These are phyloP conservation scores for Rhorus exstirpatorius DNA, from an alignment of 2,888 invertebrate species.

Conservation along the genomic window DNA sequence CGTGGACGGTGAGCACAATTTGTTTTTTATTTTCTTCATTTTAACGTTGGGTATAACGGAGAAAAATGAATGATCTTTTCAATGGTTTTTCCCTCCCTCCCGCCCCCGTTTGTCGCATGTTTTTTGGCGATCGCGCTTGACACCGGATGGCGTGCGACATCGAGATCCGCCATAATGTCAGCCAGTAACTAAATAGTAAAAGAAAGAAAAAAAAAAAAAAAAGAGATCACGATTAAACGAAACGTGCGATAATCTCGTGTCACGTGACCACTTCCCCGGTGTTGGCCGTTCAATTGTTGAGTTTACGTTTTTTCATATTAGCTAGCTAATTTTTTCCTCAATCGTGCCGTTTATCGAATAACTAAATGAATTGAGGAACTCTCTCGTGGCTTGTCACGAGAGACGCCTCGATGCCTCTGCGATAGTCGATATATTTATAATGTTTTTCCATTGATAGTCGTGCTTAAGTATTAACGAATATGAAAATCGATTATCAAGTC, in stretches of 20 bases:
- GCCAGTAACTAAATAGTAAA: constrained; percentile 29
- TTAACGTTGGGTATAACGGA: constrained; percentile 58
- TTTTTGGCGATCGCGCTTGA: constrained; percentile 68
- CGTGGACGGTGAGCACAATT: constrained; percentile 21
- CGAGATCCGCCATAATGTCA: constrained; percentile 43
- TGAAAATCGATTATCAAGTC: constrained; percentile 20
- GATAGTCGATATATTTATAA: constrained; percentile 71
- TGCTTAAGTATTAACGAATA: constrained; percentile 51
- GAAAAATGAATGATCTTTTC: constrained; percentile 51
- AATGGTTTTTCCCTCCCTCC: constrained; percentile 42
- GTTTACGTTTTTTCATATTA: constrained; percentile 73
- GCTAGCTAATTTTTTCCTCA: constrained; percentile 73
- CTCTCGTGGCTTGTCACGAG: constrained; percentile 5
- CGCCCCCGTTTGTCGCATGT: constrained; percentile 66
- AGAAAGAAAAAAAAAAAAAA: constrained; percentile 17
- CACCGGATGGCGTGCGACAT: constrained; percentile 70
- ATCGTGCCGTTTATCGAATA: constrained; percentile 55
- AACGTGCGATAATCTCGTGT: constrained; percentile 41
- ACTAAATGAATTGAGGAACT: constrained; percentile 9
- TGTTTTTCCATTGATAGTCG: constrained; percentile 69
- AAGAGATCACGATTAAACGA: constrained; percentile 26
- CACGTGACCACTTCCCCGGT: constrained; percentile 72
- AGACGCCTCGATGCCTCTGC: constrained; percentile 47
- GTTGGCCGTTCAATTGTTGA: constrained; percentile 72
- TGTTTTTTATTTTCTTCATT: constrained; percentile 44